Evolutionary conservation across 1,140 invertebrate species (phyloP).

Genomic region (Psix sp.): DNA sequence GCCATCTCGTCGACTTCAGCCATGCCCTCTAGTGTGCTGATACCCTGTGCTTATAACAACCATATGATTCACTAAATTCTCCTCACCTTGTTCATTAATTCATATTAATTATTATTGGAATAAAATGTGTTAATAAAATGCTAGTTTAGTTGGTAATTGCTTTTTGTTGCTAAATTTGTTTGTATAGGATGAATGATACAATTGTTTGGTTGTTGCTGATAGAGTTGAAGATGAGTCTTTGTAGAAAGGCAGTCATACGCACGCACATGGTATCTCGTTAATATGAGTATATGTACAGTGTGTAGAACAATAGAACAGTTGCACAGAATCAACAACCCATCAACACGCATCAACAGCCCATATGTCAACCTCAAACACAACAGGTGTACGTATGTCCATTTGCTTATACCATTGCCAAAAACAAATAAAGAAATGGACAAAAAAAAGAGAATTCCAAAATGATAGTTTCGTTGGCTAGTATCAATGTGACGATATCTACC

Average conservation of each 20-base stretch:
- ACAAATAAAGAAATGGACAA: too few species aligned
- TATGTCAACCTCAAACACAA: conserved; percentile 67
- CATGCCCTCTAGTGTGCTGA: too few species aligned
- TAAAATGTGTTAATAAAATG: too few species aligned
- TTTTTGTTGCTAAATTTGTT: too few species aligned
- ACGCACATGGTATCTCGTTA: conserved; percentile 38
- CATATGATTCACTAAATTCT: too few species aligned
- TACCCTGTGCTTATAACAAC: too few species aligned
- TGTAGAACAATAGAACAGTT: conserved; percentile 64
- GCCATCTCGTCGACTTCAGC: too few species aligned
- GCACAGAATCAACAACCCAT: conserved; percentile 67
- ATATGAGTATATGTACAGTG: conserved; percentile 62
- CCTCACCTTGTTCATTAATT: too few species aligned
- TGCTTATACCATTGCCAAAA: conserved; percentile 68
- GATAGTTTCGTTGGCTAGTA: conserved; percentile 52
- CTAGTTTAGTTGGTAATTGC: too few species aligned
- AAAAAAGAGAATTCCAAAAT: too few species aligned
- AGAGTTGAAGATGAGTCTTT: not conserved
- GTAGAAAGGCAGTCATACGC: conserved; percentile 11
- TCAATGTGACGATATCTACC: conserved; percentile 52
- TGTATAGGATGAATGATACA: not conserved
- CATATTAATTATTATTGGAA: too few species aligned
- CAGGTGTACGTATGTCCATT: conserved; percentile 67
- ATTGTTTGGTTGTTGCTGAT: conserved; percentile 5
- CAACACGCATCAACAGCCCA: conserved; percentile 68